These are phyloP conservation scores for Lophotriccus pileatus DNA, from an alignment of 2,797 vertebrate genomes.

Conservation along the genomic window DNA sequence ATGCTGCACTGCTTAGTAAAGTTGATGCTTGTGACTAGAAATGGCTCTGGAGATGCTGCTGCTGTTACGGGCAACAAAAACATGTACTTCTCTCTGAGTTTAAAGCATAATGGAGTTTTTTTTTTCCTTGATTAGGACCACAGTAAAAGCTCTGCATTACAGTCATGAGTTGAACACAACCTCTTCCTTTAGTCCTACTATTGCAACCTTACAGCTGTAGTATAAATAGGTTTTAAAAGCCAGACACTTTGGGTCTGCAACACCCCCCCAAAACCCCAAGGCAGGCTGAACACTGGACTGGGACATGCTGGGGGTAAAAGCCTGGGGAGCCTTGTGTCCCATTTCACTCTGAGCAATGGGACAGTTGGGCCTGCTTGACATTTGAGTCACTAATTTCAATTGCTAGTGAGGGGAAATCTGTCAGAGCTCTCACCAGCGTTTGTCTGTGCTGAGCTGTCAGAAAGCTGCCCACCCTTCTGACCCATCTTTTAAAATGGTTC, in stretches of 20 bases:
- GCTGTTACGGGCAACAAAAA: background rate
- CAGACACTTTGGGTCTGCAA: background rate
- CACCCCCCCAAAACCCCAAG: background rate
- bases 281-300: accelerated
- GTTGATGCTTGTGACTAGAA: background rate
- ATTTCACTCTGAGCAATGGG: background rate
- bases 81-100: background rate
- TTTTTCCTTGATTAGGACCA: background rate
- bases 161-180: accelerated
- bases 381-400: background rate
- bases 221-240: background rate
- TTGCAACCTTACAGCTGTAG: background rate
- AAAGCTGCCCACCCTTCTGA: background rate
- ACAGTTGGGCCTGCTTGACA: background rate
- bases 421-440: background rate
- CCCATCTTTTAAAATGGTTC: background rate
- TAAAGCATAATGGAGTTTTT: background rate
- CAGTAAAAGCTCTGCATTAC: background rate
- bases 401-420: background rate
- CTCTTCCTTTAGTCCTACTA: background rate
- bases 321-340: background rate
- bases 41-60: background rate
- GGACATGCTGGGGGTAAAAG: background rate
- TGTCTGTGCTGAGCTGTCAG: background rate
- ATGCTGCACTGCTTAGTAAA: background rate